These are phyloP conservation scores for Halesus radiatus DNA, from an alignment of 1,140 invertebrate species.

Conservation along the genomic window DNA sequence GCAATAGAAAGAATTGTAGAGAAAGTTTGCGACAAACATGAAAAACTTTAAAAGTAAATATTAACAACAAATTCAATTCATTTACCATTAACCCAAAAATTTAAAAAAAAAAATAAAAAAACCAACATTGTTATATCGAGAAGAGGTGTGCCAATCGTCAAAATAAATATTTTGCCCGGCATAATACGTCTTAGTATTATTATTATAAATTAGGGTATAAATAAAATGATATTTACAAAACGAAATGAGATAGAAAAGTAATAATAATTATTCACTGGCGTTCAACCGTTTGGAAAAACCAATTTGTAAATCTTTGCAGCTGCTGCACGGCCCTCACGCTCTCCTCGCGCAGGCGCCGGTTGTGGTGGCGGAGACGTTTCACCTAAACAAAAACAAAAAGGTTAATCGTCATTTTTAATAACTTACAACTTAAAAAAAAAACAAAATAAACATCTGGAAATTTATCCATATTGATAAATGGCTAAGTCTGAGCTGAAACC, in stretches of 20 bases:
- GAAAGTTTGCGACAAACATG: background rate
- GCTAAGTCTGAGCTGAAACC: too few relatives aligned
- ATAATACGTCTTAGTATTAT: background rate
- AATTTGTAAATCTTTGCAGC: constrained; percentile 91
- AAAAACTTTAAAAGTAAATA: background rate
- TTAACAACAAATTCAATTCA: background rate
- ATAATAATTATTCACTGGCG: constrained; percentile 66
- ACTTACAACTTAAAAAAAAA: too few relatives aligned
- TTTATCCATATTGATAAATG: too few relatives aligned
- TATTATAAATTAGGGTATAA: background rate
- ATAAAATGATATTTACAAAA: background rate
- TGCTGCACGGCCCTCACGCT: constrained; percentile 90
- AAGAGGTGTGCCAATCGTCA: background rate
- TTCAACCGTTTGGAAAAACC: constrained; percentile 91
- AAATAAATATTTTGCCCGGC: constrained; percentile 32
- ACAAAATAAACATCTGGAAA: too few relatives aligned
- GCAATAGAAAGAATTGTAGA: too few relatives aligned
- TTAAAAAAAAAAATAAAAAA: too few relatives aligned
- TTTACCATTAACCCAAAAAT: background rate
- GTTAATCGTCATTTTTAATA: too few relatives aligned
- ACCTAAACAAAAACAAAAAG: constrained; percentile 65
- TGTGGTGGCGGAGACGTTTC: constrained; percentile 84
- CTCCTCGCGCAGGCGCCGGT: constrained; percentile 88
- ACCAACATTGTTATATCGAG: too few relatives aligned
- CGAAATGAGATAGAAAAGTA: background rate